phyloP scores from a whole-genome alignment of 2,113 vertebrate genomes.

The Beaufortia kweichowensis region DNA sequence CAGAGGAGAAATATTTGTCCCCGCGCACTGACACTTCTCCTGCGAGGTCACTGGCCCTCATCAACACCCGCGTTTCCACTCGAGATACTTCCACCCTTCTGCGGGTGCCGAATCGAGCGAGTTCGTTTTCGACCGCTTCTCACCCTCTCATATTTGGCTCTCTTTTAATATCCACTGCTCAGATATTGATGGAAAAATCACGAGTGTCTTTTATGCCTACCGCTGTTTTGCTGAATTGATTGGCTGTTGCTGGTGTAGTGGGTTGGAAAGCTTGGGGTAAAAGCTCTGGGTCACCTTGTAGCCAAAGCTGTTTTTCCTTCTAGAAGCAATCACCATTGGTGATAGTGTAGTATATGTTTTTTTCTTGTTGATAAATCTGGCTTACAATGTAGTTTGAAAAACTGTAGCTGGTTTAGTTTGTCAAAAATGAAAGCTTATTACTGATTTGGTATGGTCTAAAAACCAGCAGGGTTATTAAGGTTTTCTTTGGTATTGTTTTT shows the following conservation, averaged over 20 bases:
- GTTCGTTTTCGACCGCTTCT: constrained; percentile 33
- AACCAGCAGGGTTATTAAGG: too few species aligned
- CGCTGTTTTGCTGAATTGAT: constrained; percentile 54
- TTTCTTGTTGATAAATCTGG: too few species aligned
- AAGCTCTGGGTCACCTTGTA: constrained; percentile 73
- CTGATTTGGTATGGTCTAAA: too few species aligned
- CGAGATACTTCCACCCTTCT: constrained; percentile 50
- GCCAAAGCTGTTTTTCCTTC: constrained; percentile 59
- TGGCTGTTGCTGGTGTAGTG: constrained; percentile 66
- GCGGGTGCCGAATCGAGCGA: background rate
- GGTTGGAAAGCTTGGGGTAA: constrained; percentile 70
- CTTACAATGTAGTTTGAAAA: too few species aligned
- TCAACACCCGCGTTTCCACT: constrained; percentile 65
- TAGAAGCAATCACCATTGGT: background rate
- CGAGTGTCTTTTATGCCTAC: constrained; percentile 30
- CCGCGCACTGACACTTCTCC: constrained; percentile 60
- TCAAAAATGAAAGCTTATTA: too few species aligned
- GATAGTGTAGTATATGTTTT: background rate
- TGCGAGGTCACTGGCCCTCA: constrained; percentile 69
- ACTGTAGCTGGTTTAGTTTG: too few species aligned
- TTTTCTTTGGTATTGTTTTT: background rate
- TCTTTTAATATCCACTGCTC: constrained; percentile 49
- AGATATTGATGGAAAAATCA: constrained; percentile 68
- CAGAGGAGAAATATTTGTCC: constrained; percentile 56
- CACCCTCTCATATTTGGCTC: constrained; percentile 42